Evolutionary conservation across 1,140 invertebrate species (phyloP), one percentile per base, ranked within the genome.

Genomic region (Phthorimaea operculella): DNA sequence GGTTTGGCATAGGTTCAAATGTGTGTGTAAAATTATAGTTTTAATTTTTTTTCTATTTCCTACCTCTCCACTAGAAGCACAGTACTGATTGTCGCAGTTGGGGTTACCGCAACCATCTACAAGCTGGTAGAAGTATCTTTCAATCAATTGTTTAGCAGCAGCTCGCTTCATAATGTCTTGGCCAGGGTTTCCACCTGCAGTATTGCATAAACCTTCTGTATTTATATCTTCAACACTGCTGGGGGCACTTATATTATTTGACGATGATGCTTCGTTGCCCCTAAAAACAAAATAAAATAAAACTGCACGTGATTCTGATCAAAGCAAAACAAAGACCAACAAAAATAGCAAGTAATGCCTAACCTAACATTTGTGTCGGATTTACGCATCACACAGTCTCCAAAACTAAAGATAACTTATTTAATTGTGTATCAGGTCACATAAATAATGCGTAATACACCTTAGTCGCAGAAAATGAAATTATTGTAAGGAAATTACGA

Each of bases 111-210:
- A 98, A 57, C 96, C 96, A 80, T 96, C 92, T 11, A 92, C 92
- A 54, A 98, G 86, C 85, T 97, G 94, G 85, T 95, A 95, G 80
- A 97, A 98, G 83, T 97, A 97, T 64, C 92, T 90, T 80, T 96
- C 94, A 59, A 97, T 97, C 45, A 96, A 86, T 81, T 94, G 93
- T 78, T 91, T 94, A 17, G 93, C 94, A 61, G 94, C 93, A 60
- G 92, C 92, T 67, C 95, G 89, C 88, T 96, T 97, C 93, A 94
- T 94, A 70, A 91, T 90, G 86, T 90, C 90, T 70, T 87, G 63
- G 45, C 65, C 63, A 54, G 60, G 63, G 55, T 63, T 69, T 58
- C 66, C 61, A 51, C 57, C 60, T 70, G 71, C 55, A 55, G 63
- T 63, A 55, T 70, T 54, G 59, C 75, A 82, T 81, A 79, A 72